phyloP scores from a whole-genome alignment of 2,113 vertebrate genomes.

The Daphoenositta chrysoptera region DNA sequence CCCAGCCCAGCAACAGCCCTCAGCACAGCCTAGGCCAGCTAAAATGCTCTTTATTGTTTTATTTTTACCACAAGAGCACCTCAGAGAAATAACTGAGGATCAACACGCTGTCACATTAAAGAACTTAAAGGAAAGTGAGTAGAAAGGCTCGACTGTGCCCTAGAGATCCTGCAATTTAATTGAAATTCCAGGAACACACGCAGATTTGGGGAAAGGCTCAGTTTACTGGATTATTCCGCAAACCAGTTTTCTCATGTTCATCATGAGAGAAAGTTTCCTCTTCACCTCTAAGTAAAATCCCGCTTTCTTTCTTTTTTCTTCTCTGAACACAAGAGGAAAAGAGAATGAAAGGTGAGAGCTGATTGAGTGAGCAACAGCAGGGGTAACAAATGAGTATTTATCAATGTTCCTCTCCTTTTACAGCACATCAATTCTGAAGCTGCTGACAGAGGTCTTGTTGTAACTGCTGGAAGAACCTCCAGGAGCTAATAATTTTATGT shows the following conservation, averaged over 20 bases:
- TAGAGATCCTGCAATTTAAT: constrained; percentile 8
- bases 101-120: constrained; percentile 17
- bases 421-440: constrained; percentile 14
- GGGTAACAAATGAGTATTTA: constrained; percentile 28
- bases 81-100: constrained; percentile 43
- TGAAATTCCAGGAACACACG: constrained; percentile 22
- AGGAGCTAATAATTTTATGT: constrained; percentile 68
- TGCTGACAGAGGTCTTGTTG: constrained; percentile 36
- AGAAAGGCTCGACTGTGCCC: background rate
- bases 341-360: background rate
- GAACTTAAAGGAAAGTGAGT: background rate
- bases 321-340: background rate
- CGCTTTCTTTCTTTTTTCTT: background rate
- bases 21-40: background rate
- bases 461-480: constrained; percentile 50
- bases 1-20: background rate
- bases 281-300: background rate
- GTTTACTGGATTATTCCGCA: background rate
- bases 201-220: background rate
- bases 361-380: background rate
- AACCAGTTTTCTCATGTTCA: background rate
- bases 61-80: constrained; percentile 17
- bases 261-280: background rate
- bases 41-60: background rate
- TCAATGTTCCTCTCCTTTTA: background rate